Base-by-base conservation (phyloP, 2,888 invertebrate species). In the Orgyia antiqua region DNA sequence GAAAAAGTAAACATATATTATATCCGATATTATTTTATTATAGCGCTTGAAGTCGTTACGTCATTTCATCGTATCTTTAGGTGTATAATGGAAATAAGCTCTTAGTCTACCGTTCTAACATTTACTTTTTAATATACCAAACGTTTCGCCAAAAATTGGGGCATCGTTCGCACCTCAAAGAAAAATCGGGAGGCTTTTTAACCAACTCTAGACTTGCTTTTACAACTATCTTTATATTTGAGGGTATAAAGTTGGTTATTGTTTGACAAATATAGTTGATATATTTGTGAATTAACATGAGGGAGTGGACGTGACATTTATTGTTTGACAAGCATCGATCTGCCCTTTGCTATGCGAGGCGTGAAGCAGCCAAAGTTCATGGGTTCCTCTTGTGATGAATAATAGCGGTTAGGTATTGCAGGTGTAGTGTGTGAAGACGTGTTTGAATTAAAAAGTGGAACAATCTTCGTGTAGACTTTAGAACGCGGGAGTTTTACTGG, bases 291-390 rank as follows among this genome's bases (percentile, higher is more conserved):
- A 73, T 73, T 73, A 74, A 58, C 70, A 71, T 77, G 66, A 77
- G 83, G 84, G 84, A 80, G 74, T 84, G 84, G 82, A 84, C 84
- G 80, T 84, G 84, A 82, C 84, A 84, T 86, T 86, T 83, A 84
- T 86, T 84, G 84, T 86, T 82, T 84, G 84, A 83, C 83, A 79
- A 78, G 71, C 78, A 86, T 86, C 84, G 84, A 84, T 84, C 83
- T 84, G 83, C 71, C 79, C 79, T 83, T 83, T 84, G 76, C 69
- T 72, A 75, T 73, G 68, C 78, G 71, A 78, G 68, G 77, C 79
- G 80, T 75, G 75, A 80, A 74, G 55, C 58, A 60, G 65, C 51
- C 59, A 68, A 76, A 76, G 77, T 77, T 77, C 77, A 73, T 51
- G 49, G 60, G 58, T 47, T 53, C 51, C 51, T 56, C 50, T 47